Base-by-base conservation (phyloP, 2,888 invertebrate genomes). In the Sclerodermus sp. region DNA sequence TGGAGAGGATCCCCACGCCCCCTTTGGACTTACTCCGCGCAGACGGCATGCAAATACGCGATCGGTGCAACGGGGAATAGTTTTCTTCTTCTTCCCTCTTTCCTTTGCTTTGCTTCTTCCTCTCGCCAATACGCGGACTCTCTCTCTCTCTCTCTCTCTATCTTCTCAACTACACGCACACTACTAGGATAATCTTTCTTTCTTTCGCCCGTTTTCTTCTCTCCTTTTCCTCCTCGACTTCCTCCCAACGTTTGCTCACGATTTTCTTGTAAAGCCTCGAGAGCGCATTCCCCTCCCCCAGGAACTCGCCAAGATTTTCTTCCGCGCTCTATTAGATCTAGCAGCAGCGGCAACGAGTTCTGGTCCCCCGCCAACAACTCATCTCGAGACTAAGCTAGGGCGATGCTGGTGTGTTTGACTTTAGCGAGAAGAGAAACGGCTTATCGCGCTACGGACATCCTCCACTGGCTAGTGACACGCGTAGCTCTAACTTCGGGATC, bases 1-100 rank as follows among this genome's bases (percentile, higher is more conserved):
- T 77, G 75, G 74, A 76, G 75, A 73, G 68, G 70, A 77, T 76
- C 76, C 75, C 72, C 77, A 77, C 77, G 77, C 77, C 77, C 77
- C 76, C 74, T 76, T 70, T 59, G 64, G 66, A 68, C 63, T 68
- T 67, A 62, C 68, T 66, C 60, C 57, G 53, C 57, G 58, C 69
- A 68, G 67, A 71, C 73, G 67, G 71, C 73, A 76, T 75, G 74
- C 75, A 76, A 75, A 76, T 76, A 72, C 70, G 59, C 57, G 62
- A 57, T 59, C 60, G 57, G 54, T 56, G 54, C 60, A 55, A 34
- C 53, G 58, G 50, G 30, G 56, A 48, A 56, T 52, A 47, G 48
- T 30, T 58, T 51, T 51, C 52, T 45, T 47, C 37, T n/a, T 48
- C 48, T 39, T 18, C 47, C 41, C 31, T 45, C 41, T 52, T 42